phyloP scores from a whole-genome alignment of 2,113 vertebrate genomes.

The Calcarius ornatus region DNA sequence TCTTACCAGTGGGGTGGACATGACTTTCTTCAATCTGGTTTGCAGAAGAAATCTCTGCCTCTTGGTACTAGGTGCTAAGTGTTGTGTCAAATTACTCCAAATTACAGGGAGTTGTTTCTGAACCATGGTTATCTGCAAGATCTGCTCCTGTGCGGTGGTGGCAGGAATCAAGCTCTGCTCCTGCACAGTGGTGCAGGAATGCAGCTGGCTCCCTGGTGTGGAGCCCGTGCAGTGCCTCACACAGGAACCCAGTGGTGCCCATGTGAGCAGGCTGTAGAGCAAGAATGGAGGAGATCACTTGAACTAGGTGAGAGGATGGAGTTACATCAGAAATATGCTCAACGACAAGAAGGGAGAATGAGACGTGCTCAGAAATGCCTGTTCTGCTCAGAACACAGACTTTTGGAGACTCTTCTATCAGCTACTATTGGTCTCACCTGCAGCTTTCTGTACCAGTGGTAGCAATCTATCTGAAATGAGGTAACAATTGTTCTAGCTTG shows the following conservation, averaged over 20 bases:
- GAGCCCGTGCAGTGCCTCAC: fast-evolving
- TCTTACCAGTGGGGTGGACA: not conserved
- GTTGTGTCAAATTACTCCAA: no score
- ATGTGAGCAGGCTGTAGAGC: fast-evolving
- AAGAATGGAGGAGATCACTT: not conserved
- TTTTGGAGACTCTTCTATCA: not conserved
- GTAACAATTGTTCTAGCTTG: not conserved
- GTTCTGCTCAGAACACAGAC: not conserved
- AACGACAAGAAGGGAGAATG: not conserved
- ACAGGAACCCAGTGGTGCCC: fast-evolving
- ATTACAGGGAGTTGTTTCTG: not conserved
- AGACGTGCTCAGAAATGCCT: not conserved
- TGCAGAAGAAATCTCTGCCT: not conserved
- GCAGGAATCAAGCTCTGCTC: no score
- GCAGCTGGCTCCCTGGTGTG: not conserved
- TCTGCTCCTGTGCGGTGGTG: fast-evolving
- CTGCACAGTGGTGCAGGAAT: fast-evolving
- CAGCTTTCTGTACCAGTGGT: not conserved
- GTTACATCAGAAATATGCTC: not conserved
- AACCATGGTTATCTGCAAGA: not conserved
- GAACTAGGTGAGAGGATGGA: not conserved
- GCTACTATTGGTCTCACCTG: not conserved
- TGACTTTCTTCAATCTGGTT: not conserved
- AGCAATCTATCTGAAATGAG: not conserved
- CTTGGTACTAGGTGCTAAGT: not conserved